Evolutionary conservation across 2,797 vertebrate genomes (phyloP).

Genomic region (Cheirogaleus major): DNA sequence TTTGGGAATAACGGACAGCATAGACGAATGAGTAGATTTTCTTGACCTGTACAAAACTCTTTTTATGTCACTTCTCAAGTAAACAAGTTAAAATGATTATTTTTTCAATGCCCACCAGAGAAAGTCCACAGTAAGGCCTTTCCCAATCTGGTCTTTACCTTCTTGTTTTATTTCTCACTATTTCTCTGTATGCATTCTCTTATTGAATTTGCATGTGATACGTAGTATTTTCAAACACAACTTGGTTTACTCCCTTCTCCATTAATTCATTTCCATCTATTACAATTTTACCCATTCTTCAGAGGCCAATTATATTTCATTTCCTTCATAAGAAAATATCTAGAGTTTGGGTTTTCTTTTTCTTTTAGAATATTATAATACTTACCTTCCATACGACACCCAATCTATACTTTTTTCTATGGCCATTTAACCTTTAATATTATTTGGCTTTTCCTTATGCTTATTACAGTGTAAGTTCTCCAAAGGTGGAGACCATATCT

Average conservation of each 20-base stretch:
- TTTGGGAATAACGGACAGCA: background rate
- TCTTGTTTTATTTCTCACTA: background rate
- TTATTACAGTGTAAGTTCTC: background rate
- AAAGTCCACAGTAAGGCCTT: background rate
- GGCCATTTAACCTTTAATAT: background rate
- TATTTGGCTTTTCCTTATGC: slow-evolving; percentile 6
- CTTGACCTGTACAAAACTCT: background rate
- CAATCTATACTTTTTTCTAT: background rate
- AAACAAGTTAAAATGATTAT: background rate
- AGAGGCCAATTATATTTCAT: background rate
- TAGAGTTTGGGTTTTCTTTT: background rate
- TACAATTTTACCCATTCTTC: background rate
- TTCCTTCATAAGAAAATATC: background rate
- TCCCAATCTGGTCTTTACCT: background rate
- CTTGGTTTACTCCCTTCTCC: background rate
- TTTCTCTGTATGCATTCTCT: background rate
- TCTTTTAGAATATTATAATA: background rate
- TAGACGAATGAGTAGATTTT: background rate
- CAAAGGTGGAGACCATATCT: background rate
- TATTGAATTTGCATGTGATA: background rate
- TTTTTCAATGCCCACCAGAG: background rate
- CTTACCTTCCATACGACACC: background rate
- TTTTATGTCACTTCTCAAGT: background rate
- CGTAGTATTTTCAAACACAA: background rate
- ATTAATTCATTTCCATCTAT: background rate